Conservation (phyloP, 2,113 vertebrate species). For the Sapajus apella region DNA sequence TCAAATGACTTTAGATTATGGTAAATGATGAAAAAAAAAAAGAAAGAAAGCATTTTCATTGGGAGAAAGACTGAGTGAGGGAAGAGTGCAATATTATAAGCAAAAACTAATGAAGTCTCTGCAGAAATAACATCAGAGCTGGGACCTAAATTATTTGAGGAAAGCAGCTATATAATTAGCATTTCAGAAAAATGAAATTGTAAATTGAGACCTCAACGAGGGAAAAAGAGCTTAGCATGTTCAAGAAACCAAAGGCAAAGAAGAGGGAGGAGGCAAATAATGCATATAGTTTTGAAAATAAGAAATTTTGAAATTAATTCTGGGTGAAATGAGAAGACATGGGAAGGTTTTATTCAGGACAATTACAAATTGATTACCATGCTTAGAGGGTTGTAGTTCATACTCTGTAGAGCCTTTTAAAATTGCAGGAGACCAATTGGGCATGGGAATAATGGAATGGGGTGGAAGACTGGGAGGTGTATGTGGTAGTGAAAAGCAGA, state of each 20-base stretch:
- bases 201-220: not conserved
- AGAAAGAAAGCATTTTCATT: not conserved
- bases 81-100: not conserved
- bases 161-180: not conserved
- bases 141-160: not conserved
- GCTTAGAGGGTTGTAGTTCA: not conserved
- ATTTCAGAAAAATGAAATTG: not conserved
- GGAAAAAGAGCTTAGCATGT: not conserved
- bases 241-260: not conserved
- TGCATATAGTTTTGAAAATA: not conserved
- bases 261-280: not conserved
- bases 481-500: not conserved
- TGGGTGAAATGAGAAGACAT: not conserved
- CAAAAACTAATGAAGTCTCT: not conserved
- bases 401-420: not conserved
- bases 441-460: not conserved
- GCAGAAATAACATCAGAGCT: not conserved
- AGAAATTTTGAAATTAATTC: not conserved
- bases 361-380: not conserved
- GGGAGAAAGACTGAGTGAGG: not conserved
- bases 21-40: not conserved
- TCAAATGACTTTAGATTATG: not conserved
- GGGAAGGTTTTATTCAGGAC: not conserved
- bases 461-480: not conserved
- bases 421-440: not conserved